These are phyloP conservation scores for Amphipoea lucens DNA, from an alignment of 2,888 invertebrate species.

Conservation along the genomic window DNA sequence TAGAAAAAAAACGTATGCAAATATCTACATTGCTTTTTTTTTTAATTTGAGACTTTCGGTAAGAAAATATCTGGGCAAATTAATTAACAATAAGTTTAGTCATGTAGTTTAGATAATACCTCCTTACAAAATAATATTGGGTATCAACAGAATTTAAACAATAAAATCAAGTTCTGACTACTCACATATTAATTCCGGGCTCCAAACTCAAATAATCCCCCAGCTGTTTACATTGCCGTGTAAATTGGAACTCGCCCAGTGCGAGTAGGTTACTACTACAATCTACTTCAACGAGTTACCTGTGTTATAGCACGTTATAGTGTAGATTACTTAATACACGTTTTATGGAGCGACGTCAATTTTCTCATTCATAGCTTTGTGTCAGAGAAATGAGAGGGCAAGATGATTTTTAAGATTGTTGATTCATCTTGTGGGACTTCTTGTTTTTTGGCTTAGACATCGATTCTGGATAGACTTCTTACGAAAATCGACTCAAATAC, in stretches of 20 bases:
- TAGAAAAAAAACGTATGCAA: not conserved
- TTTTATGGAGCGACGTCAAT: conserved; percentile 27
- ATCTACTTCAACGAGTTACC: conserved; percentile 45
- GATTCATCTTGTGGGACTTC: conserved; percentile 37
- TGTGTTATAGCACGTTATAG: conserved; percentile 10
- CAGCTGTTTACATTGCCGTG: conserved; percentile 45
- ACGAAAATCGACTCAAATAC: not conserved
- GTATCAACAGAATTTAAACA: not conserved
- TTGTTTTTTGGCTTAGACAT: conserved; percentile 21
- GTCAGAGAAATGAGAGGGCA: conserved; percentile 19
- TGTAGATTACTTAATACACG: conserved; percentile 45
- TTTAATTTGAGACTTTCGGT: too few species aligned
- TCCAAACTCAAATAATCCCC: conserved; percentile 18
- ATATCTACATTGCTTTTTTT: not conserved
- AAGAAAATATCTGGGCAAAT: not conserved
- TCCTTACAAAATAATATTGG: not conserved
- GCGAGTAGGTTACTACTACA: conserved; percentile 49
- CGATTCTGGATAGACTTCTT: not conserved
- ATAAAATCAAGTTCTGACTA: not conserved
- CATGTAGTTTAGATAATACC: not conserved
- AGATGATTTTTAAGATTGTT: conserved; percentile 4
- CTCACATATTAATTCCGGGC: not conserved
- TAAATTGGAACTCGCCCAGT: conserved; percentile 39
- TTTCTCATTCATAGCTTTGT: conserved; percentile 40
- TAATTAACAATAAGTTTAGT: too few species aligned